Base-by-base conservation (phyloP, 1,140 invertebrate genomes). In the Latrodectus geometricus region DNA sequence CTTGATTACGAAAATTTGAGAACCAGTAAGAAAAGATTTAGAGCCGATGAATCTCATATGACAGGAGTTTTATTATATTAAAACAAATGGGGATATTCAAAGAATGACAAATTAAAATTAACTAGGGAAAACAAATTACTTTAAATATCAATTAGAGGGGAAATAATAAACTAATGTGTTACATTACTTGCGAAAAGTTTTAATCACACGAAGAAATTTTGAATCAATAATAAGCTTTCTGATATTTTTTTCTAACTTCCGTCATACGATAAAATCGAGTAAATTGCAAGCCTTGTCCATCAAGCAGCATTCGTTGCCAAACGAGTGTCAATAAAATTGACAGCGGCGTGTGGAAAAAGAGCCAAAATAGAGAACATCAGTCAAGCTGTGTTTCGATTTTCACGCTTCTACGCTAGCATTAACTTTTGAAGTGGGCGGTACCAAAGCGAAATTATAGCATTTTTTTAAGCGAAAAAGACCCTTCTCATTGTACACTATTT, bases 301-400 rank as follows among this genome's bases (percentile, higher is more conserved):
- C 80, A 83, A 83, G 70, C 48, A 0, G 12, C 54, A 11, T 20
- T 65, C 56, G 15, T 54, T 50, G 48, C 81, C 81, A 54, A 73
- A 66, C 72, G 68, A 75, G 50, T 84, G 81, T 84, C 81, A 84
- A 84, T 84, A 84, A 84, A 76, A 75, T 74, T 82, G 80, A 82
- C 70, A 69, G 21, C 69, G 70, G 80, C 80, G n/a, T 49, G 52
- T 52, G n/a, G 11, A 49, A 61, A 81, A 81, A 81, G n/a, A 54
- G 8, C 4, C 12, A 23, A 49, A 49, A 12, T n/a, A 35, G 77
- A 79, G 14, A 14, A 48, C 70, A 17, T 35, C 70, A 73, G 15
- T 74, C 80, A n/a, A 74, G 17, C 69, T 49, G n/a, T 82, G 69
- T 56, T 82, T 82, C 80, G 80, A 74, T 82, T 82, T 74, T 72